Evolutionary conservation across 2,797 vertebrate species (phyloP).

Genomic region (Dryobates pubescens): DNA sequence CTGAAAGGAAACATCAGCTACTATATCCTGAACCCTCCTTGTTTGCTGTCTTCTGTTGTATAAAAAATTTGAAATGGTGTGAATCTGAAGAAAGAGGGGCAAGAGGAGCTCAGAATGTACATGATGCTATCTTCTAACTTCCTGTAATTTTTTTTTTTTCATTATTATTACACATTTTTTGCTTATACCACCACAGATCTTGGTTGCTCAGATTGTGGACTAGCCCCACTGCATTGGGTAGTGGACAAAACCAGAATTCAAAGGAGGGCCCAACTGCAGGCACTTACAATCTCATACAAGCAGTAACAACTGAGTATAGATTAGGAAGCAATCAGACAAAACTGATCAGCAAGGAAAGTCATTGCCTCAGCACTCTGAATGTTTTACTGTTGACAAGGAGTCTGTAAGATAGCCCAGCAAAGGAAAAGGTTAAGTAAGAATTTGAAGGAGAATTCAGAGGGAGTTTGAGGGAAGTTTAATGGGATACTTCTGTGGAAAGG

Average conservation of each 20-base stretch:
- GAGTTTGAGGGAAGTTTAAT: constrained; percentile 41
- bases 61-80: not conserved
- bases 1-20: not conserved
- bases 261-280: not conserved
- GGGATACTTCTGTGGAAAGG: constrained; percentile 29
- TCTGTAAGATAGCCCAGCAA: not conserved
- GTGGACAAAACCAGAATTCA: not conserved
- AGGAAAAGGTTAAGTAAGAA: constrained; percentile 41
- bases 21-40: not conserved
- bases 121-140: not conserved
- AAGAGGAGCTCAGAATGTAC: not conserved
- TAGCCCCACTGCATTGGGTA: not conserved
- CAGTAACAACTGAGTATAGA: not conserved
- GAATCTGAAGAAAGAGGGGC: not conserved
- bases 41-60: not conserved
- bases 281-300: not conserved
- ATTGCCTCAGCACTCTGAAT: not conserved
- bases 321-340: constrained; percentile 3
- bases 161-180: not conserved
- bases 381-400: constrained; percentile 6
- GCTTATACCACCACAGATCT: not conserved
- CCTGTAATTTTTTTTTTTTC: not conserved
- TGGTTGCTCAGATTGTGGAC: not conserved
- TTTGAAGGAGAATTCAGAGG: not conserved
- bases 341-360: not conserved